A percentile compares a stretch with the other conserved stretches of the same genome.
Conservation (phyloP, 2,888 invertebrate genomes). For the Proisotoma minuta region DNA sequence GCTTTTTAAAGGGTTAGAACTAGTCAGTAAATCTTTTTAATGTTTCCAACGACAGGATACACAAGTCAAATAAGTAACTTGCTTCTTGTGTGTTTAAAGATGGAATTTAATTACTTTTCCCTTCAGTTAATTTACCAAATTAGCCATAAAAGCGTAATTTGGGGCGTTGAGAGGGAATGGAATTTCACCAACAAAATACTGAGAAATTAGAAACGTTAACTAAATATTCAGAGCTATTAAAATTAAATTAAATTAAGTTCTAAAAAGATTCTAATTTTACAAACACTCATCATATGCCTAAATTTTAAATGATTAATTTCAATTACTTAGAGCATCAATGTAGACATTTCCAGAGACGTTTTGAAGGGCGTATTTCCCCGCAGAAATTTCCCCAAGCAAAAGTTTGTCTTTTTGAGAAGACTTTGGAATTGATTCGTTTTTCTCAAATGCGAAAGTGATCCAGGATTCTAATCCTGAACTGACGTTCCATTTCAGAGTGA, state of each 20-base stretch:
- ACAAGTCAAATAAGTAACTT: slow-evolving; percentile 1
- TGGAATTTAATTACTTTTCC: slow-evolving; percentile 3
- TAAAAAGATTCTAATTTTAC: too few relatives aligned
- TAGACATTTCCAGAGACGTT: slow-evolving; percentile 13
- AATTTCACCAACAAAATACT: too few relatives aligned
- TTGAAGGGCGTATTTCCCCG: slow-evolving; percentile 29
- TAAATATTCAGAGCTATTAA: too few relatives aligned
- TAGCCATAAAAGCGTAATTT: not conserved
- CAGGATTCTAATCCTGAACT: slow-evolving; percentile 46
- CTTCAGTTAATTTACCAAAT: not conserved
- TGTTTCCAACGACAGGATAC: slow-evolving; percentile 5
- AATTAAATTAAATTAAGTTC: too few relatives aligned
- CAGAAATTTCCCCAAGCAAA: slow-evolving; percentile 15
- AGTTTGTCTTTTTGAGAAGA: not conserved
- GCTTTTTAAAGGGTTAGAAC: too few relatives aligned
- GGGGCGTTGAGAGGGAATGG: not conserved
- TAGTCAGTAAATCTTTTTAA: not conserved
- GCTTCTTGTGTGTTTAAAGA: not conserved
- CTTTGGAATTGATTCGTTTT: slow-evolving; percentile 50
- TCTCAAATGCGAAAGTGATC: slow-evolving; percentile 54
- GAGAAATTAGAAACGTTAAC: too few relatives aligned
- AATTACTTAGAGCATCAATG: slow-evolving; percentile 1
- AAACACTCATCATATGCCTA: too few relatives aligned
- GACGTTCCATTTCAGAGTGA: slow-evolving; percentile 52
- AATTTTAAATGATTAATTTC: too few relatives aligned